phyloP scores from a whole-genome alignment of 2,888 invertebrate genomes.

The Altica lythri region DNA sequence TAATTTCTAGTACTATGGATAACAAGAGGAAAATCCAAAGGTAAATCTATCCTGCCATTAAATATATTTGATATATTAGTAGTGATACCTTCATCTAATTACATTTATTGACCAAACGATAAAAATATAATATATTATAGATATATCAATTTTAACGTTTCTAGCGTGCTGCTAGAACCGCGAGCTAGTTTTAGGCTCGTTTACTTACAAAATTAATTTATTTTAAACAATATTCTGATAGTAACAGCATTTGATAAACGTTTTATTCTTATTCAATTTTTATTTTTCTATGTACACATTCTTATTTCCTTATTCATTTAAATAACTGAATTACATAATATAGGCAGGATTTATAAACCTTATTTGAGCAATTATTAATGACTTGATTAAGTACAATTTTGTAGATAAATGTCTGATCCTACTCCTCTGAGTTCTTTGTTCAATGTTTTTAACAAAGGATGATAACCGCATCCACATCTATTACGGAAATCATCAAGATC shows the following conservation, averaged over 20 bases:
- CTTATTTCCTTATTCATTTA: not conserved
- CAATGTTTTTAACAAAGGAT: constrained; percentile 71
- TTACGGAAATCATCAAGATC: constrained; percentile 78
- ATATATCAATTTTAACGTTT: too few relatives aligned
- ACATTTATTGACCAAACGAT: too few relatives aligned
- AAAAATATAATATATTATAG: too few relatives aligned
- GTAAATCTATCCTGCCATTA: too few relatives aligned
- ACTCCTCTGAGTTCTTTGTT: constrained; percentile 62
- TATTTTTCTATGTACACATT: not conserved
- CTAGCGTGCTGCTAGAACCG: too few relatives aligned
- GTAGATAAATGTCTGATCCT: constrained; percentile 40
- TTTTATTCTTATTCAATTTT: too few relatives aligned
- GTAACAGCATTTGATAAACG: too few relatives aligned
- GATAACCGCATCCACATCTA: constrained; percentile 69
- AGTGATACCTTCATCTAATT: too few relatives aligned
- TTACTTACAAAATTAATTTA: too few relatives aligned
- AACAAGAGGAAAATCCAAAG: not conserved
- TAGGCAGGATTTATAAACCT: not conserved
- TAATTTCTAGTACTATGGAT: not conserved
- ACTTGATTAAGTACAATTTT: constrained; percentile 43
- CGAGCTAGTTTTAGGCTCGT: too few relatives aligned
- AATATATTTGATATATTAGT: too few relatives aligned
- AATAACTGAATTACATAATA: not conserved
- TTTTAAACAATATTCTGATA: too few relatives aligned
- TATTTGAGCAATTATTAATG: not conserved